Evolutionary conservation across 2,888 invertebrate species (phyloP), one percentile per base, ranked within the genome.

Genomic region (Chironomus riparius): DNA sequence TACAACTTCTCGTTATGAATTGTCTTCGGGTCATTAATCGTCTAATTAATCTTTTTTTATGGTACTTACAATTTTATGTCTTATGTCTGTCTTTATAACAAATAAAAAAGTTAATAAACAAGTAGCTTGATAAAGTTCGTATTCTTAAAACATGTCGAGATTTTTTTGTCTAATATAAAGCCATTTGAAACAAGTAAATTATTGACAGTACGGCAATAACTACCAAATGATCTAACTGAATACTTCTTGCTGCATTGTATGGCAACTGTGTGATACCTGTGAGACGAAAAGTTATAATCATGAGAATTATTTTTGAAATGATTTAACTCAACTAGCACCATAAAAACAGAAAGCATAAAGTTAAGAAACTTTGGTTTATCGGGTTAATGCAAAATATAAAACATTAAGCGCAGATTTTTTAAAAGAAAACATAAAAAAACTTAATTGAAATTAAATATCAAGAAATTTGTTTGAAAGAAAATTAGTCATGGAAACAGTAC

Each of bases 231-330:
- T 76, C 56, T 7, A 76, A 38, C 38, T 76, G 50, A 18, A 38
- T 56, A 61, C 28, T 69, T 22, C 50, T 69, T 47, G 76, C 68
- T 50, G 76, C 69, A 28, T 76, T 76, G 28, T 38, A 24, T 22
- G 76, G 76, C 24, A 69, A 28, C 38, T 76, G 68, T 5, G 68
- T 68, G 50, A 76, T 76, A 21, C 76, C 76, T 76, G 21, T 50
- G 15, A 15, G 15, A n/a, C 13, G 24, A 68, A 22, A 22, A 56
- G 56, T 56, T n/a, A 56, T 56, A 56, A 15, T 56, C 18, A 15
- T 56, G n/a, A 15, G 18, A 56, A 15, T 15, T 50, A 6, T 2
- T 56, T 56, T 15, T 38, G 38, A 38, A 38, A 10, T 2, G 2
- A 38, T 10, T 38, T 38, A 10, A 38, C 38, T 38, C 38, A 38